These are phyloP conservation scores for Glossophaga mutica DNA, from an alignment of 2,797 vertebrate species.

Conservation along the genomic window DNA sequence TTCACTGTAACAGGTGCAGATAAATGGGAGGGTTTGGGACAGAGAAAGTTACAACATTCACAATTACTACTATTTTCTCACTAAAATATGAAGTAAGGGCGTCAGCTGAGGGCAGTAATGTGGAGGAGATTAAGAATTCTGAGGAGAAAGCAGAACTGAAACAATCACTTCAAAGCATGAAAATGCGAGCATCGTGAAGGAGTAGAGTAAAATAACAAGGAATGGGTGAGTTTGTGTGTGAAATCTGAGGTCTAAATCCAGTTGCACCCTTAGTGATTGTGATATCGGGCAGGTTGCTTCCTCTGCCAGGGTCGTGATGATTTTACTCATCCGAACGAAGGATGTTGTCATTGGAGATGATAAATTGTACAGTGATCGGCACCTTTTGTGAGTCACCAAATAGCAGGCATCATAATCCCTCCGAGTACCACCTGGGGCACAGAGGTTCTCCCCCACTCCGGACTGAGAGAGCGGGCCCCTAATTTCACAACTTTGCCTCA, in stretches of 20 bases:
- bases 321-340: neutral
- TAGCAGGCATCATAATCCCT: fast-evolving
- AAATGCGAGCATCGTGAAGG: neutral
- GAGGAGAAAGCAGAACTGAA: neutral
- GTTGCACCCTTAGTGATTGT: neutral
- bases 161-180: neutral
- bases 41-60: neutral
- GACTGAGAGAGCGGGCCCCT: neutral
- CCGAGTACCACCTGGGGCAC: neutral
- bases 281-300: neutral
- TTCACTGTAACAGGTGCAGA: neutral
- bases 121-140: neutral
- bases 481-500: neutral
- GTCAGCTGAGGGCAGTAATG: neutral
- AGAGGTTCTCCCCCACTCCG: neutral
- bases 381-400: neutral
- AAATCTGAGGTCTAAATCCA: neutral
- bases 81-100: neutral
- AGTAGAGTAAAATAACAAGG: neutral
- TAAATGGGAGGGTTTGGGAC: neutral
- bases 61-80: neutral
- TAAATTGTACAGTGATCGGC: neutral
- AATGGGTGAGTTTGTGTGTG: neutral
- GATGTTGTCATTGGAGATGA: neutral
- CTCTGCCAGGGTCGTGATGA: neutral